Conservation (phyloP, 2,113 vertebrate species). For the Nesoenas mayeri region DNA sequence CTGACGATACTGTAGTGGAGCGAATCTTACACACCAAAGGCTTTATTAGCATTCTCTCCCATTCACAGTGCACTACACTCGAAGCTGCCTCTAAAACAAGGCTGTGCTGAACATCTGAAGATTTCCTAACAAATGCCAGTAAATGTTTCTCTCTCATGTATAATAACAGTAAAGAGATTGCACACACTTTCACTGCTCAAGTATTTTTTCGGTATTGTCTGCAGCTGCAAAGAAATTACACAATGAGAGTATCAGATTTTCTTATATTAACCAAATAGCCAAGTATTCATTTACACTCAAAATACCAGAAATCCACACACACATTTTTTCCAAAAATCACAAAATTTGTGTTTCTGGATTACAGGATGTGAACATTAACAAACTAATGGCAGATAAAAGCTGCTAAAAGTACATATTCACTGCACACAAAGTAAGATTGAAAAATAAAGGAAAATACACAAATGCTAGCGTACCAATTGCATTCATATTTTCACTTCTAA, state of each 20-base stretch:
- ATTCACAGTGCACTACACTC: neutral
- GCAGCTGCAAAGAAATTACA: neutral
- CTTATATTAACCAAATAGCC: neutral
- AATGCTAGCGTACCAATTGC: neutral
- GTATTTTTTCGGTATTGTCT: neutral
- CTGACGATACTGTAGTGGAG: neutral
- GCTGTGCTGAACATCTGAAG: neutral
- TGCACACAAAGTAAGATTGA: neutral
- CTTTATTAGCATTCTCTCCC: neutral
- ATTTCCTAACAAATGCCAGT: neutral
- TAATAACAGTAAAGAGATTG: neutral
- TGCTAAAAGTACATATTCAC: neutral
- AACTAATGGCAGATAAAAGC: neutral
- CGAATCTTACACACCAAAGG: neutral
- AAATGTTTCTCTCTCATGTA: conserved; percentile 9
- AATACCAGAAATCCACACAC: neutral
- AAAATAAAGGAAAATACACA: neutral
- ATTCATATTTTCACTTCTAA: neutral
- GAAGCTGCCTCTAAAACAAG: neutral
- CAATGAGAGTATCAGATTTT: neutral
- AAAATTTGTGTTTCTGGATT: neutral
- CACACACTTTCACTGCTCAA: neutral
- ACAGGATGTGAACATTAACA: neutral
- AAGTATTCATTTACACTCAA: neutral
- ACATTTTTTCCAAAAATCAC: neutral